These are phyloP conservation scores for Eupithecia pulchellata DNA, from an alignment of 2,888 invertebrate genomes.

Conservation along the genomic window DNA sequence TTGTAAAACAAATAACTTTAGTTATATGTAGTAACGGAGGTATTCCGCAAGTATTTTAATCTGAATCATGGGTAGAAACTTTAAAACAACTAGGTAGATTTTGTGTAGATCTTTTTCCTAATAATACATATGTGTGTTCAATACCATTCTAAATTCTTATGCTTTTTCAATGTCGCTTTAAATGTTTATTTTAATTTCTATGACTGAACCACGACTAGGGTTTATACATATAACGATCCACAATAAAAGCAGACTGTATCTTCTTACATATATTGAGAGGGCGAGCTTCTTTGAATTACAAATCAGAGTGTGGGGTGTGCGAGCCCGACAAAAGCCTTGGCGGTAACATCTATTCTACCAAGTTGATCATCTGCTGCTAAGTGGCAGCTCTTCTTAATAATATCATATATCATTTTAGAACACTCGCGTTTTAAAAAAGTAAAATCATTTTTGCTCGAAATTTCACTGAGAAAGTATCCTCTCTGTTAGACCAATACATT, in stretches of 20 bases:
- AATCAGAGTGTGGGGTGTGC: conserved; percentile 61
- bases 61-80: conserved; percentile 68
- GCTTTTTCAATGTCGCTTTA: conserved; percentile 80
- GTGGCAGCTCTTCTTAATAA: not conserved
- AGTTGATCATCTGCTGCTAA: not conserved
- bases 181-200: conserved; percentile 67
- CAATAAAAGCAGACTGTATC: conserved; percentile 56
- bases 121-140: conserved; percentile 63
- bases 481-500: not conserved
- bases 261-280: conserved; percentile 63
- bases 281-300: conserved; percentile 75
- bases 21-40: conserved; percentile 71
- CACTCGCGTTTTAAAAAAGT: not conserved
- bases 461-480: not conserved
- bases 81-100: conserved; percentile 57
- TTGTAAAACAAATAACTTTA: conserved; percentile 63
- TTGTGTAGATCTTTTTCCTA: conserved; percentile 62
- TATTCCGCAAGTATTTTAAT: conserved; percentile 64
- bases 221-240: conserved; percentile 47
- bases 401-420: not conserved
- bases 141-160: conserved; percentile 61
- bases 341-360: not conserved
- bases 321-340: conserved; percentile 51
- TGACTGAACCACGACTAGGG: conserved; percentile 75
- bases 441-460: not conserved